phyloP scores from a whole-genome alignment of 2,888 invertebrate genomes.

The Dugesia japonica region DNA sequence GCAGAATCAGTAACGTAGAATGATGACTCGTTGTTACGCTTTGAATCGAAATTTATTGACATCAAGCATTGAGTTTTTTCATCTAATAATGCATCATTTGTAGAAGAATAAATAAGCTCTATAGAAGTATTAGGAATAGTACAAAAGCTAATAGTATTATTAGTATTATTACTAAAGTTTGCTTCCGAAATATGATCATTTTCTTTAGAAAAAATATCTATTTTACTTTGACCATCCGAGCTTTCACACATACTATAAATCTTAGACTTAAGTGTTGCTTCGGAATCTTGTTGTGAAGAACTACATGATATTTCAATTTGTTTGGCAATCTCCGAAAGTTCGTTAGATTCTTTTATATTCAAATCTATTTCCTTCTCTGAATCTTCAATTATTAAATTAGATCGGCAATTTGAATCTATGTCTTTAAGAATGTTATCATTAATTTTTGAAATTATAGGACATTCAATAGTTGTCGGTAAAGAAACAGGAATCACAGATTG shows the following conservation, averaged over 20 bases:
- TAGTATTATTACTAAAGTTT: not conserved
- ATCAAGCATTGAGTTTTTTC: conserved; percentile 12
- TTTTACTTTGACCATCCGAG: not conserved
- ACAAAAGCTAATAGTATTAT: conserved; percentile 3
- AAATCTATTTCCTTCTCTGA: not conserved
- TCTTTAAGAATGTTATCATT: not conserved
- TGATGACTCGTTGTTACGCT: not conserved
- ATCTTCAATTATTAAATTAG: not conserved
- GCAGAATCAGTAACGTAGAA: not conserved
- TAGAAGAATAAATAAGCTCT: not conserved
- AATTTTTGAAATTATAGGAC: not conserved
- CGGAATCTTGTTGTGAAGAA: not conserved
- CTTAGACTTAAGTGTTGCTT: not conserved
- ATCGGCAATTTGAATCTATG: not conserved
- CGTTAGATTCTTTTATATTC: not conserved
- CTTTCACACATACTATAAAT: not conserved
- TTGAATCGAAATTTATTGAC: not conserved
- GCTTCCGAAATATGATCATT: not conserved
- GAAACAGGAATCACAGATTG: not conserved
- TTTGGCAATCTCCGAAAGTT: not conserved
- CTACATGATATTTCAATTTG: conserved; percentile 11
- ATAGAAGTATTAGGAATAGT: not conserved
- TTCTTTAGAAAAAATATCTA: not conserved
- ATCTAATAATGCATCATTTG: not conserved
- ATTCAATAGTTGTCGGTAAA: not conserved